Percentiles rank a stretch among this genome's conserved stretches.
Conservation (phyloP, 1,140 invertebrate species). For the Helicorthomorpha holstii region DNA sequence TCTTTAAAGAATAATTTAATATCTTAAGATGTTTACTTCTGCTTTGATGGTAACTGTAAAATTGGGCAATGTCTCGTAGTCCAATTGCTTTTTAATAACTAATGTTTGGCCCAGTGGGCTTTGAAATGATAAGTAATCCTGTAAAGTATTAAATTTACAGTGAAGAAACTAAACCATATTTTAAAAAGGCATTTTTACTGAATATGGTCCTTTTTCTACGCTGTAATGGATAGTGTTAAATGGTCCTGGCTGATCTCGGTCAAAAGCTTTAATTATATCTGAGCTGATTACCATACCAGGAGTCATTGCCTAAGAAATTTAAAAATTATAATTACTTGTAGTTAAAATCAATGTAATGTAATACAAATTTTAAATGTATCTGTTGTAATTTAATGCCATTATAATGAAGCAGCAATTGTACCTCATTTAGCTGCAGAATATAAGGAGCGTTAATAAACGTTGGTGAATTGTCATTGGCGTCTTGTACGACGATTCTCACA, state of each 20-base stretch:
- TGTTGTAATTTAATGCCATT: background rate
- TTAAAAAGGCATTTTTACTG: conserved; percentile 30
- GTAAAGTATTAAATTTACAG: background rate
- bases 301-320: conserved; percentile 44
- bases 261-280: conserved; percentile 49
- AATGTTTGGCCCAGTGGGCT: conserved; percentile 72
- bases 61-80: conserved; percentile 62
- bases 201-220: conserved; percentile 54
- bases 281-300: conserved; percentile 58
- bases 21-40: conserved; percentile 14
- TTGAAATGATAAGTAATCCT: conserved; percentile 63
- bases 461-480: conserved; percentile 81
- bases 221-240: conserved; percentile 75
- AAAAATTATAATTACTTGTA: background rate
- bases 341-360: too few relatives aligned
- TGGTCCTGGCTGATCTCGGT: conserved; percentile 72
- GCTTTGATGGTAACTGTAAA: conserved; percentile 62
- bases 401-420: conserved; percentile 16
- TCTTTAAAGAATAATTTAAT: background rate
- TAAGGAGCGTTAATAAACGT: conserved; percentile 65
- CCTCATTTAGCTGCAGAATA: conserved; percentile 63
- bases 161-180: background rate
- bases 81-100: conserved; percentile 56
- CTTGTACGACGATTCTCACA: conserved; percentile 74
- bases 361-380: too few relatives aligned